Base-by-base conservation (phyloP, 2,797 vertebrate genomes). In the Hydrocynus forskahlii region DNA sequence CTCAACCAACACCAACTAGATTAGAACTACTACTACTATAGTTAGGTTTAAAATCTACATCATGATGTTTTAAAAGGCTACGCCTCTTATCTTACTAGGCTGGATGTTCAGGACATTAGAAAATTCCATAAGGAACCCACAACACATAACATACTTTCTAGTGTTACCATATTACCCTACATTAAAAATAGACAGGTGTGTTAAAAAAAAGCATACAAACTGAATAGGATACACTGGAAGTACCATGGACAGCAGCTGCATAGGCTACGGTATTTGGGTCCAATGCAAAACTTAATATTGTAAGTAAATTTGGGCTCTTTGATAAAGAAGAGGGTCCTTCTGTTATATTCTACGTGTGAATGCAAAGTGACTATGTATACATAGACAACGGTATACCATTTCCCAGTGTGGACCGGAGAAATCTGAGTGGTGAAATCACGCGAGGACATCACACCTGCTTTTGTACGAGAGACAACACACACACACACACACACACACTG, bases 401-500 rank as follows among this genome's bases (percentile, higher is more conserved):
- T 29, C 29, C 29, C 43, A 5, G 0, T 43, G 43, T 43, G 43
- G 43, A 7, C 9, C 66, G 40, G 40, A 23, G 12, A 48, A 68
- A 68, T 68, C 19, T 5, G 16, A 43, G 67, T 70, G 54, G 48
- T 54, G 54, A 35, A 54, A 72, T 73, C 35, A 55, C 54, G 7
- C 50, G 48, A 35, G 29, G 19, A 14, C 12, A 54, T 71, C 66
- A 80, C 82, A 76, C 59, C 82, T 74, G 68, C 40, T 82, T 74
- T 76, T 79, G 76, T 70, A 78, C 38, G 38, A 76, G 25, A n/a
- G 54, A 63, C 40, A 76, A 48, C 48, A n/a, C 48, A 43, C 72
- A 68, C 59, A 35, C 68, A 70, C 55, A 21, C 71, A 43, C 68
- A 54, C 76, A 80, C 78, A 82, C 67, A 84, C 64, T 72, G 73